A percentile compares a stretch with the other conserved stretches of the same genome.
phyloP scores from a whole-genome alignment of 2,113 vertebrate species.

The Camelus bactrianus region DNA sequence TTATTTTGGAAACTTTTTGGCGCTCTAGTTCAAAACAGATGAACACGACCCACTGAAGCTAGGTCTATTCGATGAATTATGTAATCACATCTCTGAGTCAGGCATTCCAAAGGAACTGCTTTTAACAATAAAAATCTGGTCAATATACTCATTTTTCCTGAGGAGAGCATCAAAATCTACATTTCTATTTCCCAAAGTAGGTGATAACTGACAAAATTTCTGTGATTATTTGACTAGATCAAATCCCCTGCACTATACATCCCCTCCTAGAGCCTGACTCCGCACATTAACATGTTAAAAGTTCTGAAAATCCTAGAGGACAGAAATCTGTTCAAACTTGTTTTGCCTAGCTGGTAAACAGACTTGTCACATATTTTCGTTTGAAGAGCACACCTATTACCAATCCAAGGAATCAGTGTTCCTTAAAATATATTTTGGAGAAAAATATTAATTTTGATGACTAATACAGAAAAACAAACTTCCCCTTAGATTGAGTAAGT shows the following conservation, averaged over 20 bases:
- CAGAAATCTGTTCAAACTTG: background rate
- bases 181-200: background rate
- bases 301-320: background rate
- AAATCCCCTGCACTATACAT: background rate
- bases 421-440: background rate
- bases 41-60: slow-evolving; percentile 21
- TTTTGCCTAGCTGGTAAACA: background rate
- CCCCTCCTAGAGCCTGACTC: background rate
- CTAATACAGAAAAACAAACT: background rate
- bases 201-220: background rate
- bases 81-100: slow-evolving; percentile 55
- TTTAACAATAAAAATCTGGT: slow-evolving; percentile 67
- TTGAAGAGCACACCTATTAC: background rate
- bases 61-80: slow-evolving; percentile 44
- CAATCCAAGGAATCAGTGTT: background rate
- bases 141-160: background rate
- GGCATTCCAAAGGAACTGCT: slow-evolving; percentile 38
- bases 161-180: background rate
- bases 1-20: slow-evolving; percentile 67
- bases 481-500: background rate
- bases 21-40: slow-evolving; percentile 70
- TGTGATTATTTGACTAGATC: slow-evolving; percentile 37
- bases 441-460: background rate
- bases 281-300: background rate
- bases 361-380: background rate